Conservation (phyloP, 2,113 vertebrate genomes). For the Gymnarchus niloticus region DNA sequence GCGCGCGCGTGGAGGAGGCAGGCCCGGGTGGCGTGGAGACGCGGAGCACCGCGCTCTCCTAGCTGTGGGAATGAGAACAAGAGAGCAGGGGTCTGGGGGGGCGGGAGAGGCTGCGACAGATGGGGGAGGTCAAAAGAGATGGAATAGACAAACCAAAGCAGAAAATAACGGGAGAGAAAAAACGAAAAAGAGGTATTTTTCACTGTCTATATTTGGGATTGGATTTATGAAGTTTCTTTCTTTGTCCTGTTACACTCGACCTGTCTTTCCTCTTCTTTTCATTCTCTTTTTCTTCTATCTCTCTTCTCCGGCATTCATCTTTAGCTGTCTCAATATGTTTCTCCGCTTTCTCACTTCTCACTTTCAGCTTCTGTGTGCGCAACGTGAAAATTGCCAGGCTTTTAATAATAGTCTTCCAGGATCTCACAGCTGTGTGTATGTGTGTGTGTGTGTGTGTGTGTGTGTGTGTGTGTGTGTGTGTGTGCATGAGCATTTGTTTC, state of each 20-base stretch:
- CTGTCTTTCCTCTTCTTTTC: slow-evolving; percentile 19
- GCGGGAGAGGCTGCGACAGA: slow-evolving; percentile 49
- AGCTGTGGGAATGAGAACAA: not conserved
- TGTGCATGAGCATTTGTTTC: too few species aligned
- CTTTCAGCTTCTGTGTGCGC: slow-evolving; percentile 30
- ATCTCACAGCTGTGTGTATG: slow-evolving; percentile 37
- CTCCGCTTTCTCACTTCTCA: slow-evolving; percentile 41
- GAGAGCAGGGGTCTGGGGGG: not conserved
- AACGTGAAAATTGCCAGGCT: slow-evolving; percentile 63
- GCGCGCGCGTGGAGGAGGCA: not conserved
- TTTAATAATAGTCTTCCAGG: slow-evolving; percentile 58
- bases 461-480: not conserved
- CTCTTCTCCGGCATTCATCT: slow-evolving; percentile 25
- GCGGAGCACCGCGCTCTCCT: not conserved
- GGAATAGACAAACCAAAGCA: slow-evolving; percentile 43
- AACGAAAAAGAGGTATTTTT: slow-evolving; percentile 39
- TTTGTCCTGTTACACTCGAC: not conserved
- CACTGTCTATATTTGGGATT: slow-evolving; percentile 31
- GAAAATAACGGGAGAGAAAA: slow-evolving; percentile 31
- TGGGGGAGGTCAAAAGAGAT: slow-evolving; percentile 40
- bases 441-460: slow-evolving; percentile 14
- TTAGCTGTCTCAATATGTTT: slow-evolving; percentile 28
- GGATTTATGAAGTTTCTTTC: slow-evolving; percentile 38
- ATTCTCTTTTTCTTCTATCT: slow-evolving; percentile 7
- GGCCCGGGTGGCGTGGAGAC: not conserved